Percentiles rank a stretch among this genome's conserved stretches.
Evolutionary conservation across 1,140 invertebrate genomes (phyloP).

Genomic region (Aphis craccivora): DNA sequence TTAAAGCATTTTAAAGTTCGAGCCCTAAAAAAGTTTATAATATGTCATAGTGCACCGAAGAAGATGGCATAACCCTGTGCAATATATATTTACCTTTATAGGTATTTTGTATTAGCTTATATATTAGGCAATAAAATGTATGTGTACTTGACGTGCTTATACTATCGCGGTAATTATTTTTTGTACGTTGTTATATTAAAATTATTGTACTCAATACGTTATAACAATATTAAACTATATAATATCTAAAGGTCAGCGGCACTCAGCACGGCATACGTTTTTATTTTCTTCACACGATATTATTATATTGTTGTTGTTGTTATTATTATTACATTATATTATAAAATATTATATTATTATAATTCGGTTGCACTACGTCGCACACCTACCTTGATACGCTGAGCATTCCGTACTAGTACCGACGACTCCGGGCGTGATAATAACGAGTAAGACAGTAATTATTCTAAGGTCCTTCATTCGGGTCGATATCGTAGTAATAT

Average conservation of each 20-base stretch:
- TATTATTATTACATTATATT: neutral
- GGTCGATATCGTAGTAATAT: conserved; percentile 2
- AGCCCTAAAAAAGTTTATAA: neutral
- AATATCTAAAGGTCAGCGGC: neutral
- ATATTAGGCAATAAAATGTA: neutral
- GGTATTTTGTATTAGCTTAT: neutral
- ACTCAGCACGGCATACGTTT: neutral
- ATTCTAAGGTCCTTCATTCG: conserved; percentile 37
- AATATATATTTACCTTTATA: neutral
- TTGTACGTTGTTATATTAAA: neutral
- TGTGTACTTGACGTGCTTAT: neutral
- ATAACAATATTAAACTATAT: neutral
- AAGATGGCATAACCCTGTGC: neutral
- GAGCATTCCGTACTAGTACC: conserved; percentile 52
- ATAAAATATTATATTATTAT: neutral
- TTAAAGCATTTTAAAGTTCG: neutral
- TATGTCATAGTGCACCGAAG: neutral
- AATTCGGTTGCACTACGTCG: conserved; percentile 30
- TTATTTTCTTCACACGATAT: neutral
- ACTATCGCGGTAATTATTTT: neutral
- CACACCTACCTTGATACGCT: conserved; percentile 53
- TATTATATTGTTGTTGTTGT: neutral
- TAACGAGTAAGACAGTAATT: conserved; percentile 31
- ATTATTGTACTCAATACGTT: neutral
- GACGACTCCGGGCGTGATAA: conserved; percentile 43